A percentile compares a stretch with the other conserved stretches of the same genome.
Conservation (phyloP, 1,140 invertebrate species). For the Mya arenaria region DNA sequence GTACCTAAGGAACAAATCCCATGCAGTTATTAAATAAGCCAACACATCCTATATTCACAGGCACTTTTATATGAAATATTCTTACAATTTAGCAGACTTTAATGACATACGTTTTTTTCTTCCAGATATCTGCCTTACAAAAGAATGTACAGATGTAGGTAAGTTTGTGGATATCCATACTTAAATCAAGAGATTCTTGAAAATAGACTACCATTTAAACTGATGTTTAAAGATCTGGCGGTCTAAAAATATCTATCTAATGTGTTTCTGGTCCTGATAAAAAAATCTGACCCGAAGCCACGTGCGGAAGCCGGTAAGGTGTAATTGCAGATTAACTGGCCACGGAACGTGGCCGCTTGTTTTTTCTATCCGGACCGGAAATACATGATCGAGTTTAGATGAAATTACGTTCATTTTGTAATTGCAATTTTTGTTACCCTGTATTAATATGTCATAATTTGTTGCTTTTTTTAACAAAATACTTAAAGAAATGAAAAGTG, state of each 20-base stretch:
- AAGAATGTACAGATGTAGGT: slow-evolving; percentile 10
- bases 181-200: neutral
- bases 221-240: neutral
- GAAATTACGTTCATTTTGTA: too few species aligned
- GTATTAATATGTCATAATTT: too few species aligned
- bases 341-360: too few species aligned
- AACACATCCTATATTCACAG: neutral
- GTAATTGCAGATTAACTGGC: too few species aligned
- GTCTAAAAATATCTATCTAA: neutral
- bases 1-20: neutral
- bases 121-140: slow-evolving; percentile 24
- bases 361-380: too few species aligned
- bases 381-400: too few species aligned
- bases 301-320: too few species aligned
- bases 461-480: too few species aligned
- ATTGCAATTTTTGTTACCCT: too few species aligned
- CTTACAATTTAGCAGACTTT: neutral
- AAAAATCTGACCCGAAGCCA: neutral
- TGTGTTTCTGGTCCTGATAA: neutral
- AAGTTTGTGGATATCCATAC: neutral
- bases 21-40: neutral
- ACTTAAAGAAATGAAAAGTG: too few species aligned
- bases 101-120: neutral
- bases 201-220: neutral
- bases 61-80: neutral